Base-by-base conservation (phyloP, 2,888 invertebrate species). In the Chrysotoxum bicinctum region DNA sequence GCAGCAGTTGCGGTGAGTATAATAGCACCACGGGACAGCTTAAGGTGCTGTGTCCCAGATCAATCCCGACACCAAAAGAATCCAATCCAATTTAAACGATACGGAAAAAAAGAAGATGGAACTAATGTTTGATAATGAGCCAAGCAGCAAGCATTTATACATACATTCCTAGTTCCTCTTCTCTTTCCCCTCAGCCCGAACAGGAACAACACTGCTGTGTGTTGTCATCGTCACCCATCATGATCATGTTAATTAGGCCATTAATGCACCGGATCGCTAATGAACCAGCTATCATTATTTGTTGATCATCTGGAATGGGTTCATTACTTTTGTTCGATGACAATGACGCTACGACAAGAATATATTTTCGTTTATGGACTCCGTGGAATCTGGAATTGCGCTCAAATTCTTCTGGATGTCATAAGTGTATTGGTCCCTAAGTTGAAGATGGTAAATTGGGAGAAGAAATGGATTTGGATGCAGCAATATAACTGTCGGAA, bases 281-380 rank as follows among this genome's bases (percentile, higher is more conserved):
- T 83, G 83, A 83, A 83, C 79, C 73, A 78, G 78, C 45, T 69
- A 79, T 83, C 83, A 83, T 74, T 83, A 82, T 82, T 82, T 83
- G 83, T 83, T 83, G 83, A 83, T 74, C 78, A 83, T 40, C 21
- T 64, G 78, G 74, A 79, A 83, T 83, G 74, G 78, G 74, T 79
- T 79, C 83, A 79, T 79, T 78, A 78, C 83, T 83, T 79, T 74
- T 79, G 74, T 83, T 83, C 54, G 23, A 60, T 35, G 35, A 68
- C 74, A 30, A 62, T 40, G 30, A 58, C 26, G 23, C 54, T 60
- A 40, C 60, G 30, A 69, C 60, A 45, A 26, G 40, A 48, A 48
- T 45, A 50, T 21, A 23, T 40, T 40, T 40, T 58, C 21, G 14
- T 16, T 40, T 23, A 19, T 43, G 19, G 43, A 26, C 23, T 26